These are phyloP conservation scores for Ylistrum balloti DNA, from an alignment of 1,140 invertebrate genomes.

Conservation along the genomic window DNA sequence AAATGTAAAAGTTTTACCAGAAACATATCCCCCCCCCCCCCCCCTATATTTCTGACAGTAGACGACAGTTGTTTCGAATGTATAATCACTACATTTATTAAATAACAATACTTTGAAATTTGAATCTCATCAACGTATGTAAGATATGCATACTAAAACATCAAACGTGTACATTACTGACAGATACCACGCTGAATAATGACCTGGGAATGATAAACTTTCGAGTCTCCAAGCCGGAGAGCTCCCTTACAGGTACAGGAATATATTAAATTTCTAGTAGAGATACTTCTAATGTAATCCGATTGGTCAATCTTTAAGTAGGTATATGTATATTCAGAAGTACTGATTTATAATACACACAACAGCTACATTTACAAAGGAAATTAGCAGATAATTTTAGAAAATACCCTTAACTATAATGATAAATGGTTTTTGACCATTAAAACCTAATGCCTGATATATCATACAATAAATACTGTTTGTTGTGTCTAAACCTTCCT, in stretches of 20 bases:
- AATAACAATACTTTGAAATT: not conserved
- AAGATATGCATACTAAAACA: not conserved
- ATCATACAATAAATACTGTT: no score
- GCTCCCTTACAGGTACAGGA: not conserved
- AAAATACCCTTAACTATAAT: no score
- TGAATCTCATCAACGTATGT: not conserved
- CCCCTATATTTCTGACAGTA: not conserved
- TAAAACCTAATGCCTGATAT: no score
- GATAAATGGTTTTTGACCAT: no score
- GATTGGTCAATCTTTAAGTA: not conserved
- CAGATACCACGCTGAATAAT: not conserved
- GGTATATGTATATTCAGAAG: no score
- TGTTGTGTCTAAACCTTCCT: no score
- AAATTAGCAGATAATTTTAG: no score
- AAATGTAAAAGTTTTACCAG: no score
- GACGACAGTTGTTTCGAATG: not conserved
- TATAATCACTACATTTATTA: slow-evolving; percentile 20
- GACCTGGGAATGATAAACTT: not conserved
- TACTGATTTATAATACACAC: not conserved
- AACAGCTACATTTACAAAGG: no score
- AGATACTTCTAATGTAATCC: not conserved
- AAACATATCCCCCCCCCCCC: no score
- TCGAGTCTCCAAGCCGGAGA: not conserved
- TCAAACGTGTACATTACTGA: not conserved
- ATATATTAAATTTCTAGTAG: not conserved